Evolutionary conservation across 2,888 invertebrate genomes (phyloP).

Genomic region (Brenthis daphne): DNA sequence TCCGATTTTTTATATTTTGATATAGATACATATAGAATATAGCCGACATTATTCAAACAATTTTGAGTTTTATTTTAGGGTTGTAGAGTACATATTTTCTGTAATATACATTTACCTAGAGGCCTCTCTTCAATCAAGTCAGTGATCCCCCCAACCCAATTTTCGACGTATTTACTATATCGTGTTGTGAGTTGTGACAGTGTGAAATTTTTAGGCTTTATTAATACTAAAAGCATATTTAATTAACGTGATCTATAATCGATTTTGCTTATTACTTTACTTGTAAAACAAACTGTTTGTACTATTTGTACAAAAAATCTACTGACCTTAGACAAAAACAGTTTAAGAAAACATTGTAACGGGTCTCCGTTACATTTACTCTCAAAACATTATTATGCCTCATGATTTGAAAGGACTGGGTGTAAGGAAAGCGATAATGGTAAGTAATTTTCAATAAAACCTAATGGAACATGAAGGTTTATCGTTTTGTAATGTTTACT

Average conservation of each 20-base stretch:
- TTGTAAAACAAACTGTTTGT: not conserved
- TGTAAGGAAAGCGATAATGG: slow-evolving; percentile 75
- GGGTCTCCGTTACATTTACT: slow-evolving; percentile 52
- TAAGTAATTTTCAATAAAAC: slow-evolving; percentile 46
- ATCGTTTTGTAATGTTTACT: not conserved
- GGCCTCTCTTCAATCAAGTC: slow-evolving; percentile 4
- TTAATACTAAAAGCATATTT: not conserved
- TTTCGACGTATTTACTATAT: slow-evolving; percentile 17
- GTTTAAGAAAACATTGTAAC: slow-evolving; percentile 44
- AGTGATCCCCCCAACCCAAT: not conserved
- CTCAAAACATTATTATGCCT: slow-evolving; percentile 68
- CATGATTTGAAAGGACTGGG: slow-evolving; percentile 75
- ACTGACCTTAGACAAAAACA: slow-evolving; percentile 11
- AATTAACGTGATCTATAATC: not conserved
- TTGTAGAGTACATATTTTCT: not conserved
- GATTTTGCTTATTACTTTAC: not conserved
- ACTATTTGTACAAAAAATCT: not conserved
- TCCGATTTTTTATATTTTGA: not conserved
- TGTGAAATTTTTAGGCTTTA: slow-evolving; percentile 2
- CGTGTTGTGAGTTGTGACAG: not conserved
- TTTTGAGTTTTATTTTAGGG: not conserved
- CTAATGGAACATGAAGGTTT: slow-evolving; percentile 6
- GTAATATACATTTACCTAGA: not conserved
- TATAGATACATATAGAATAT: not conserved
- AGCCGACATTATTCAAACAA: not conserved